Base-by-base conservation (phyloP, 1,140 invertebrate species). In the Pseudomyrmex concolor region DNA sequence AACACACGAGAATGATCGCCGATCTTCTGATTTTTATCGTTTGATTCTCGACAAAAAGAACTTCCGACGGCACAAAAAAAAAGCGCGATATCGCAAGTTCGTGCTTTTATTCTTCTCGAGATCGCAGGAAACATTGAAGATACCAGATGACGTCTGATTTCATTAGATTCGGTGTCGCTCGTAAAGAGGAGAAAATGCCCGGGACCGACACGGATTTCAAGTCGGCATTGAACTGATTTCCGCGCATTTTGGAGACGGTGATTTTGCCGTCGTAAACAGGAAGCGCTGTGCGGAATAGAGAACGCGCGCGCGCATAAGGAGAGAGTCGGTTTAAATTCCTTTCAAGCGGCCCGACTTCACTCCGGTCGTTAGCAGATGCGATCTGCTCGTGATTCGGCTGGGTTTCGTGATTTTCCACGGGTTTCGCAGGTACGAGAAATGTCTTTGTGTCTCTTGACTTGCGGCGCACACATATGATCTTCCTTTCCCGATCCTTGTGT, bases 231-330 rank as follows among this genome's bases (percentile, higher is more conserved):
- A 91, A 22, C 22, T 84, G 87, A 91, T 91, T 91, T 91, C 84
- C 90, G 90, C 87, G 90, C 90, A 88, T 63, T 88, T 91, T 90
- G 87, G 87, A 76, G 89, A 91, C 90, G 90, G 90, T 91, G 87
- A 91, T 91, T 91, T 88, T 48, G 63, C 72, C 55, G 68, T 34
- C 57, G 84, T 89, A 90, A 90, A 90, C 87, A 90, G 50, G 22
- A 48, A 25, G 5, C 34, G 34, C 34, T 43, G 59, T 50, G 57
- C n/a, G 54, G 19, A 62, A 63, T 50, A 70, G 22, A 63, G 50
- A 43, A 15, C 54, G 83, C 34, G 34, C 34, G 34, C 34, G 34
- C 34, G 34, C 34, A 34, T 34, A 34, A 34, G 34, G 51, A 34
- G 67, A 55, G 70, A 86, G 84, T 88, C 51, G 73, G 68, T 81